Percentiles rank a stretch among this genome's conserved stretches.
These are phyloP conservation scores for Baccha elongata DNA, from an alignment of 2,888 invertebrate genomes.

Conservation along the genomic window DNA sequence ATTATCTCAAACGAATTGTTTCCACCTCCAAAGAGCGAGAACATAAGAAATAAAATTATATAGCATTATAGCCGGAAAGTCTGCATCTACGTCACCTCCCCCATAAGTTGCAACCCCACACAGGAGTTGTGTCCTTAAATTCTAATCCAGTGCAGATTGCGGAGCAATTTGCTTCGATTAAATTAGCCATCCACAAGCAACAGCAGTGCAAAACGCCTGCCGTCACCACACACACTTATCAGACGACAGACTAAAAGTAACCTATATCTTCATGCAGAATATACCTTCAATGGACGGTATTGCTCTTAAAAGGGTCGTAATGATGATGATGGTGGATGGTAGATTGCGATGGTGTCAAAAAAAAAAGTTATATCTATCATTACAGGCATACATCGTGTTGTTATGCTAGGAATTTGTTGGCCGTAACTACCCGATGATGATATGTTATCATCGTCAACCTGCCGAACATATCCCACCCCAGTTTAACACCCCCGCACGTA, in stretches of 20 bases:
- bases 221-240: constrained; percentile 43
- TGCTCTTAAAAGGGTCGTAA: constrained; percentile 52
- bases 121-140: constrained; percentile 47
- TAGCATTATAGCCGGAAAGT: constrained; percentile 34
- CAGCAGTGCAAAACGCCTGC: constrained; percentile 54
- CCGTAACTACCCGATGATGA: constrained; percentile 51
- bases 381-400: constrained; percentile 71
- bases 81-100: neutral
- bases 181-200: constrained; percentile 78
- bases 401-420: constrained; percentile 63
- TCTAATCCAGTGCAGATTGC: constrained; percentile 81
- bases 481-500: constrained; percentile 6
- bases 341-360: constrained; percentile 25
- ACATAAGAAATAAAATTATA: constrained; percentile 65
- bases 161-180: constrained; percentile 82
- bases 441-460: constrained; percentile 72
- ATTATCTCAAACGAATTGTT: constrained; percentile 51
- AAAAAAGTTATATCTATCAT: constrained; percentile 65
- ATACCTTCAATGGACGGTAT: constrained; percentile 12
- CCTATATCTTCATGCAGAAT: constrained; percentile 25
- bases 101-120: constrained; percentile 18
- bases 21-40: constrained; percentile 42
- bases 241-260: constrained; percentile 20
- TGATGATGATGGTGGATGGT: constrained; percentile 24
- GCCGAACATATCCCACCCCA: constrained; percentile 59